phyloP scores from a whole-genome alignment of 2,888 invertebrate species.

The Gibbula magus region DNA sequence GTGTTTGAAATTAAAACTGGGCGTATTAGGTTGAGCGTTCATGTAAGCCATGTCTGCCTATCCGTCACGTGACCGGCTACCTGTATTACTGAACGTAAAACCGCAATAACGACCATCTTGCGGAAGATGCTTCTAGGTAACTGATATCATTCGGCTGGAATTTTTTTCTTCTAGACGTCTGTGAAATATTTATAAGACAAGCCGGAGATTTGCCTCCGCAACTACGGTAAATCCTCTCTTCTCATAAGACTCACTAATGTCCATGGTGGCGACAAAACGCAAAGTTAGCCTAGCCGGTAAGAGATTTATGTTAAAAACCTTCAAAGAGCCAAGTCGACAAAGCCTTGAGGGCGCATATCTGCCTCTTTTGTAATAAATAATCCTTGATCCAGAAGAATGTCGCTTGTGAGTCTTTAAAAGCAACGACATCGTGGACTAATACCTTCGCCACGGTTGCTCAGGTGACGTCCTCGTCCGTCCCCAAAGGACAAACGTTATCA shows the following conservation, averaged over 20 bases:
- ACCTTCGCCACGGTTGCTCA: not conserved
- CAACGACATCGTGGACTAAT: not conserved
- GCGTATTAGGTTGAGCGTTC: too few relatives aligned
- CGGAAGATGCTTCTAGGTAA: not conserved
- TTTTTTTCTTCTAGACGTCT: not conserved
- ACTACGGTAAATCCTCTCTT: conserved; percentile 8
- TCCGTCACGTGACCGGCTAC: too few relatives aligned
- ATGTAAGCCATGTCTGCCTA: too few relatives aligned
- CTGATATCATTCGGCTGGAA: conserved; percentile 1
- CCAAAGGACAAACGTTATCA: conserved; percentile 1
- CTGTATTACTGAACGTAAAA: too few relatives aligned
- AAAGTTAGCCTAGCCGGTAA: not conserved
- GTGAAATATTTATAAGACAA: conserved; percentile 15
- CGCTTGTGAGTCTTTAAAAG: not conserved
- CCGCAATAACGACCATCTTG: too few relatives aligned
- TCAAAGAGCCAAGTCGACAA: not conserved
- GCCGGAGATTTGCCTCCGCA: not conserved
- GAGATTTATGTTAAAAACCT: conserved; percentile 16
- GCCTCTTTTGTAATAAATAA: conserved; percentile 20
- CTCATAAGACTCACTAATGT: conserved; percentile 2
- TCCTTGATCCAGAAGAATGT: conserved; percentile 2
- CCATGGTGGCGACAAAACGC: conserved; percentile 13
- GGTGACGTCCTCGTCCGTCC: not conserved
- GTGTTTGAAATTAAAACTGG: too few relatives aligned
- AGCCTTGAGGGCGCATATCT: conserved; percentile 7